Percentiles rank a stretch among this genome's conserved stretches.
Conservation (phyloP, 2,888 invertebrate genomes). For the Rotaria macrura region DNA sequence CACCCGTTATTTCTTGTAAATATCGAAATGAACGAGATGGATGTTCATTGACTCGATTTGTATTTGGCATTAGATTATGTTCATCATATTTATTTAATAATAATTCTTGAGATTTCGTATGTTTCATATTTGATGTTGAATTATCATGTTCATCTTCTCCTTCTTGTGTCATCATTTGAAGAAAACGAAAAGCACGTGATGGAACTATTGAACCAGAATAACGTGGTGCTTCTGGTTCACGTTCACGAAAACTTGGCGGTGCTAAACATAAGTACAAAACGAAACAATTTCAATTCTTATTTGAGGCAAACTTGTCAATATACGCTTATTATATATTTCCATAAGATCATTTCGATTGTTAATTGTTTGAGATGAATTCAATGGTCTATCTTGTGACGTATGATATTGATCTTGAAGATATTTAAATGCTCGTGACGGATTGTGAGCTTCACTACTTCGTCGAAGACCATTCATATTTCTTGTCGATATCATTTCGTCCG, state of each 20-base stretch:
- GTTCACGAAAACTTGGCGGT: slow-evolving; percentile 29
- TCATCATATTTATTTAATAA: not conserved
- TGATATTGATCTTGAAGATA: not conserved
- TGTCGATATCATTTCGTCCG: not conserved
- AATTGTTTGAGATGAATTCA: not conserved
- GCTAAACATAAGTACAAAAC: not conserved
- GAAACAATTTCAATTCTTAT: not conserved
- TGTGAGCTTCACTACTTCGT: not conserved
- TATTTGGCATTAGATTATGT: not conserved
- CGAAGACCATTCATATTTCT: not conserved
- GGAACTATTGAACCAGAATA: slow-evolving; percentile 25
- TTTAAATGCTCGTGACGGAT: not conserved
- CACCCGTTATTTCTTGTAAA: slow-evolving; percentile 29
- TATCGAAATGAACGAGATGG: slow-evolving; percentile 33
- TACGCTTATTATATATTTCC: slow-evolving; percentile 7
- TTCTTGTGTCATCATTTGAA: slow-evolving; percentile 33
- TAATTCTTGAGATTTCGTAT: not conserved
- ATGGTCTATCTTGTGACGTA: not conserved
- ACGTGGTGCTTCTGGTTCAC: slow-evolving; percentile 23
- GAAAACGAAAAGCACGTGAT: slow-evolving; percentile 28
- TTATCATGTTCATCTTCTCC: not conserved
- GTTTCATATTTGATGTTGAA: not conserved
- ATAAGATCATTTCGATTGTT: slow-evolving; percentile 1
- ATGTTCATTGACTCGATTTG: not conserved
- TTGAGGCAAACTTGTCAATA: no score